These are phyloP conservation scores for Tachypleus tridentatus DNA, from an alignment of 1,140 invertebrate species.

Conservation along the genomic window DNA sequence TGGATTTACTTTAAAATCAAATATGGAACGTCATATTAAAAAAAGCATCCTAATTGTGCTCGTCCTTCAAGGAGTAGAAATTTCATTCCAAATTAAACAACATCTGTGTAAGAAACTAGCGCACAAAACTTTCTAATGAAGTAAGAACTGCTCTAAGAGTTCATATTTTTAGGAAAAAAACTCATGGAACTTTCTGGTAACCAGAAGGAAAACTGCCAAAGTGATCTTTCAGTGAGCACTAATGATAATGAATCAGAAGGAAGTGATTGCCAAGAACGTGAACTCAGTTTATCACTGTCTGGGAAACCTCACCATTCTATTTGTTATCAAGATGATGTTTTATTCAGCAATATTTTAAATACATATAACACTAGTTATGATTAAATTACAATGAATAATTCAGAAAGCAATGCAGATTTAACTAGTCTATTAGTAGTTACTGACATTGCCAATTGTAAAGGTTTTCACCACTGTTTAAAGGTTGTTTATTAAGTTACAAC, in stretches of 20 bases:
- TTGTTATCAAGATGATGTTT: not conserved
- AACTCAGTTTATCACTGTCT: not conserved
- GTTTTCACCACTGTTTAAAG: slow-evolving; percentile 15
- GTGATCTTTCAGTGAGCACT: not conserved
- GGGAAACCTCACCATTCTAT: not conserved
- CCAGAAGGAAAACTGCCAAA: not conserved
- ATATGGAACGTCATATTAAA: slow-evolving; percentile 86
- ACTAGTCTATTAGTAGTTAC: slow-evolving; percentile 60
- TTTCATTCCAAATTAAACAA: slow-evolving; percentile 14
- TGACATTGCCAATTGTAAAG: slow-evolving; percentile 55
- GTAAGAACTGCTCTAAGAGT: slow-evolving; percentile 22
- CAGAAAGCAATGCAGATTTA: slow-evolving; percentile 41
- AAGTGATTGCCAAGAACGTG: too few relatives aligned
- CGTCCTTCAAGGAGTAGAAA: slow-evolving; percentile 15
- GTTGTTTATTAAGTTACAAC: not conserved
- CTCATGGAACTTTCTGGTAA: too few relatives aligned
- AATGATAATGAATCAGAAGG: not conserved
- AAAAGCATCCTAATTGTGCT: slow-evolving; percentile 64
- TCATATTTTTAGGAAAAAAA: slow-evolving; percentile 19
- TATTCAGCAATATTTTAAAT: not conserved
- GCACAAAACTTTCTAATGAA: slow-evolving; percentile 17
- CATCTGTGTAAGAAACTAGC: slow-evolving; percentile 13
- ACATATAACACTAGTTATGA: too few relatives aligned
- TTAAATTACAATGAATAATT: not conserved
- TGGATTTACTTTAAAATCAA: slow-evolving; percentile 74